These are phyloP conservation scores for Procavia capensis DNA, from an alignment of 2,113 vertebrate genomes.

Conservation along the genomic window DNA sequence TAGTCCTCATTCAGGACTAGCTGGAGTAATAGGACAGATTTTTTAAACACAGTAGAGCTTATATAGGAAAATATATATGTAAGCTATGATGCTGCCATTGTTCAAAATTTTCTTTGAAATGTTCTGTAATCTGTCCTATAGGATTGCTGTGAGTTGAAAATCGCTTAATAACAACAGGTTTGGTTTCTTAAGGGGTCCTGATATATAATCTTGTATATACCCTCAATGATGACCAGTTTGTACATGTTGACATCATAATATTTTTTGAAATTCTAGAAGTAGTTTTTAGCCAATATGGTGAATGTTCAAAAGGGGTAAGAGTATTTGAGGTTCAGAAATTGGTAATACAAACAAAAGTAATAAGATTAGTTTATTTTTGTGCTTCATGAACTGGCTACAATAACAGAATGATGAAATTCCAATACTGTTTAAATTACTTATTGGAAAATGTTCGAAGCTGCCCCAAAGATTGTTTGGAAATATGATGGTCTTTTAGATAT, in stretches of 20 bases:
- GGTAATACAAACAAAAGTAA: constrained; percentile 17
- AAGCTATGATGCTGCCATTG: neutral
- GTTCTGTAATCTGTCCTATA: neutral
- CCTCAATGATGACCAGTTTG: neutral
- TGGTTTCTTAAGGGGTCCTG: no score
- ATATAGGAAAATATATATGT: neutral
- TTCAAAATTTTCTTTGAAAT: constrained; percentile 6
- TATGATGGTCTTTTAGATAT: neutral
- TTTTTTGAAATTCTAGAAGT: constrained; percentile 5
- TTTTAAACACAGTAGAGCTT: neutral
- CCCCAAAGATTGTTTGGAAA: constrained; percentile 2
- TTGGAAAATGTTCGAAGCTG: neutral
- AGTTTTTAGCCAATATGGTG: neutral
- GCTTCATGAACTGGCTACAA: neutral
- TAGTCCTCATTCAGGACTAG: constrained; percentile 13
- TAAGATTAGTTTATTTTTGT: constrained; percentile 10
- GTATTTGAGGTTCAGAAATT: constrained; percentile 28
- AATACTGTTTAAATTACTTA: neutral
- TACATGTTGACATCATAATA: neutral
- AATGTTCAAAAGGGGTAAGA: constrained; percentile 30
- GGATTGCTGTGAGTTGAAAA: no score
- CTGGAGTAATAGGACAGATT: neutral
- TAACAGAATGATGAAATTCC: neutral
- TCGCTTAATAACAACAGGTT: no score
- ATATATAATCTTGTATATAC: neutral